Conservation (phyloP, 2,888 invertebrate species). For the Scaptomyza reducta region DNA sequence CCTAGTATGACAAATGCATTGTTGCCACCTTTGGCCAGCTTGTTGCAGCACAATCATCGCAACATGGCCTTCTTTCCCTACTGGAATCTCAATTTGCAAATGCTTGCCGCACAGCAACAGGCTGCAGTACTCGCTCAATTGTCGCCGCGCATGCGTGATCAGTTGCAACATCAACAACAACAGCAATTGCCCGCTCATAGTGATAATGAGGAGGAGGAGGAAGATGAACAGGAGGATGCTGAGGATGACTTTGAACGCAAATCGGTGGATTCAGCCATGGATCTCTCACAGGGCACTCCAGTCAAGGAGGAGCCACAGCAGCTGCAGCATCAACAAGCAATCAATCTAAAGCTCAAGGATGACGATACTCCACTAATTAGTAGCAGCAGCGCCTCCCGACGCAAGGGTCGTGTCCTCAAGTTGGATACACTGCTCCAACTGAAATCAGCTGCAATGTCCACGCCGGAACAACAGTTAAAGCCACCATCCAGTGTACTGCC, state of each 20-base stretch:
- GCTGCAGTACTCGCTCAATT: constrained; percentile 82
- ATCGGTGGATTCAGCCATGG: constrained; percentile 82
- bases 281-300: constrained; percentile 82
- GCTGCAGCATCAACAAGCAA: constrained; percentile 45
- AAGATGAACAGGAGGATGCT: constrained; percentile 63
- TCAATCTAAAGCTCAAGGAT: constrained; percentile 78
- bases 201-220: constrained; percentile 61
- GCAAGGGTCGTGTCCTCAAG: constrained; percentile 94
- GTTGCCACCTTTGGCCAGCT: constrained; percentile 80
- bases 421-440: constrained; percentile 86
- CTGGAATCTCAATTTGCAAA: constrained; percentile 84
- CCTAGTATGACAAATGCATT: constrained; percentile 56
- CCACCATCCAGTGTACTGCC: constrained; percentile 75
- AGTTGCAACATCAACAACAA: constrained; percentile 59
- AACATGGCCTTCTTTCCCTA: constrained; percentile 84
- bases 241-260: constrained; percentile 75
- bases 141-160: constrained; percentile 81
- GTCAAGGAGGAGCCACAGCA: constrained; percentile 68
- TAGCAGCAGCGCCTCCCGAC: constrained; percentile 84
- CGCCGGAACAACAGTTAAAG: constrained; percentile 65
- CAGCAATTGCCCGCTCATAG: constrained; percentile 29
- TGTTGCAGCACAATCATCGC: constrained; percentile 81
- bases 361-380: constrained; percentile 80
- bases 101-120: constrained; percentile 84
- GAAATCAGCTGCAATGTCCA: constrained; percentile 65